phyloP scores from a whole-genome alignment of 1,140 invertebrate species.

The Drosophila bocqueti region DNA sequence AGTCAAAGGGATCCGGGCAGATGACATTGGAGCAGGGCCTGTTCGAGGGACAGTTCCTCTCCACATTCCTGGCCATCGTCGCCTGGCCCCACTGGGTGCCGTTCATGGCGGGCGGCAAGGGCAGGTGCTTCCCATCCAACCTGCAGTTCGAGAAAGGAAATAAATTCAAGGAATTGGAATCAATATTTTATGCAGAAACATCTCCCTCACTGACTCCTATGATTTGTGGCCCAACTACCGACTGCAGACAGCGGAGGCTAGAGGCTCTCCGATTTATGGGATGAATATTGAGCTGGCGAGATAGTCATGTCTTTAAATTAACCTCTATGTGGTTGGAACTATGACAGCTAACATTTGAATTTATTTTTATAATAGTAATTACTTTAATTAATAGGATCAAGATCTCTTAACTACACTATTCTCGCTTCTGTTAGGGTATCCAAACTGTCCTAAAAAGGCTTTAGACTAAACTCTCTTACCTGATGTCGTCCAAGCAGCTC shows the following conservation, averaged over 20 bases:
- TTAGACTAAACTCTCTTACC: slow-evolving; percentile 49
- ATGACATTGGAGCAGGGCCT: slow-evolving; percentile 88
- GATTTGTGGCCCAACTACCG: slow-evolving; percentile 8
- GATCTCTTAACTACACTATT: not conserved
- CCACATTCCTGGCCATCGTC: slow-evolving; percentile 86
- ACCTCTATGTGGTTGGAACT: no score
- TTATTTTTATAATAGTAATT: not conserved
- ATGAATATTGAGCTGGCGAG: not conserved
- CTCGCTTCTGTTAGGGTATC: not conserved
- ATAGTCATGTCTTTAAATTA: not conserved
- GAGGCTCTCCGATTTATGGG: not conserved
- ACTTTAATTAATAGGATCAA: not conserved
- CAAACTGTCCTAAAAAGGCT: not conserved
- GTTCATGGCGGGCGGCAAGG: slow-evolving; percentile 88
- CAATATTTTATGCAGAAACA: slow-evolving; percentile 27
- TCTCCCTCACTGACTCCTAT: not conserved
- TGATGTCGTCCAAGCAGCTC: slow-evolving; percentile 85
- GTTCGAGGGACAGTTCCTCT: slow-evolving; percentile 87
- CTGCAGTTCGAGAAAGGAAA: slow-evolving; percentile 82
- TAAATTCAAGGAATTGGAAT: slow-evolving; percentile 13
- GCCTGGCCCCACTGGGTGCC: slow-evolving; percentile 88
- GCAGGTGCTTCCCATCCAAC: slow-evolving; percentile 88
- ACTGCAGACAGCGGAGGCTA: not conserved
- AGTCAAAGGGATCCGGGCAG: slow-evolving; percentile 88
- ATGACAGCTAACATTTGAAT: no score